phyloP scores from a whole-genome alignment of 2,888 invertebrate species.

The Luperina testacea region DNA sequence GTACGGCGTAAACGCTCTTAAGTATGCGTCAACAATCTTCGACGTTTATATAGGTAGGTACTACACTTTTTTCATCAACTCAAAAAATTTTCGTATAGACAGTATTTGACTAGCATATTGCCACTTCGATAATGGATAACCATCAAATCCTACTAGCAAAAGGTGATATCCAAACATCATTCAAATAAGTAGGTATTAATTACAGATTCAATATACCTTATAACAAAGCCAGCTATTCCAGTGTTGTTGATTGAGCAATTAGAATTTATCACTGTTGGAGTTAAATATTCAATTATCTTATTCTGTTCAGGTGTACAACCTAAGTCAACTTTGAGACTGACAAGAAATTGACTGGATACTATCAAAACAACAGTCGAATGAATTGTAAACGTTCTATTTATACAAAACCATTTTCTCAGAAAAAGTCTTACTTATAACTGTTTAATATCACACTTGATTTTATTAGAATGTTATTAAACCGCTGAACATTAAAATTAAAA shows the following conservation, averaged over 20 bases:
- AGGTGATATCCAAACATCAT: background rate
- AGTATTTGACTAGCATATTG: background rate
- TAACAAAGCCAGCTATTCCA: constrained; percentile 7
- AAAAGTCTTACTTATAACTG: background rate
- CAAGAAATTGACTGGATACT: background rate
- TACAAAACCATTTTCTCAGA: background rate
- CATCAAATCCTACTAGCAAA: background rate
- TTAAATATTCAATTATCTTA: constrained; percentile 27
- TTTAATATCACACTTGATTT: constrained; percentile 2
- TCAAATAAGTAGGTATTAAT: background rate
- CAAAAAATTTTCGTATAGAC: background rate
- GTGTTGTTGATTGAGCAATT: constrained; percentile 12
- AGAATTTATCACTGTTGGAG: background rate
- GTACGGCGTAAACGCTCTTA: too few species aligned
- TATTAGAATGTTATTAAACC: constrained; percentile 4
- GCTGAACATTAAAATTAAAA: constrained; percentile 14
- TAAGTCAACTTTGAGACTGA: background rate
- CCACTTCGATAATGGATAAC: background rate
- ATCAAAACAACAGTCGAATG: background rate
- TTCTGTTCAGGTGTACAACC: background rate
- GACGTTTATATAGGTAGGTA: background rate
- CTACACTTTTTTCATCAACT: background rate
- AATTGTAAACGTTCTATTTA: background rate
- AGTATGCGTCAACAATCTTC: background rate
- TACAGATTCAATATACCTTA: background rate